Evolutionary conservation across 2,888 invertebrate genomes (phyloP).

Genomic region (Megalurothrips usitatus): DNA sequence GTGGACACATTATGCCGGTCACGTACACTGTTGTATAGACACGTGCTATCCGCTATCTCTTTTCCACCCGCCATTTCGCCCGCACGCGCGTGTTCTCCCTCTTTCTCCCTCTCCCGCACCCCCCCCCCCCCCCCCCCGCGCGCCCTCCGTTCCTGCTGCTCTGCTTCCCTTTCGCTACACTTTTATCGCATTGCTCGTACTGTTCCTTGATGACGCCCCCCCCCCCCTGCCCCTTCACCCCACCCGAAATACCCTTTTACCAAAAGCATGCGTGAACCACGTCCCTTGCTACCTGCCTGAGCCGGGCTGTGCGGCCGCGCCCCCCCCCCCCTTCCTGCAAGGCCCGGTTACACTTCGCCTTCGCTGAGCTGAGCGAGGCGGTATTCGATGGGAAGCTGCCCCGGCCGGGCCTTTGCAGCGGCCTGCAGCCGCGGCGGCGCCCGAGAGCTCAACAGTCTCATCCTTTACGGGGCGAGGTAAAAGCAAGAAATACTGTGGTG

Average conservation of each 20-base stretch:
- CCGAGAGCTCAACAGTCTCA: not conserved
- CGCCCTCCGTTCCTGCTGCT: not conserved
- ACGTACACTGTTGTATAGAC: constrained; percentile 19
- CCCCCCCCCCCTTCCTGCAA: no score
- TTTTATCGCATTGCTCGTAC: no score
- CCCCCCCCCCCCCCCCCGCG: not conserved
- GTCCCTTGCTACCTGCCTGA: no score
- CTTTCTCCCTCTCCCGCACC: not conserved
- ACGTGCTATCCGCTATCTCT: constrained; percentile 17
- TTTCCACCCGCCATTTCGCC: not conserved
- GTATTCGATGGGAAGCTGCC: no score
- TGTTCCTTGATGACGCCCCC: not conserved
- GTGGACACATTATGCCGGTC: not conserved
- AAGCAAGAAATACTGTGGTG: not conserved
- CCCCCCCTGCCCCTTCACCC: not conserved
- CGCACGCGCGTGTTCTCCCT: not conserved
- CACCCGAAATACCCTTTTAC: no score
- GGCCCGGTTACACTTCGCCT: no score
- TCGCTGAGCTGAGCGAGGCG: no score
- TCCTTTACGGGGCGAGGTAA: not conserved
- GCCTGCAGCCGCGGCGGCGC: no score
- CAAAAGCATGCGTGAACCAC: no score
- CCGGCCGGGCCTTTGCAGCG: no score
- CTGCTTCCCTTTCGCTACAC: no score
- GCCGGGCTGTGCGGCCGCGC: not conserved